These are phyloP conservation scores for Tragelaphus buxtoni DNA, from an alignment of 2,113 vertebrate species.

Conservation along the genomic window DNA sequence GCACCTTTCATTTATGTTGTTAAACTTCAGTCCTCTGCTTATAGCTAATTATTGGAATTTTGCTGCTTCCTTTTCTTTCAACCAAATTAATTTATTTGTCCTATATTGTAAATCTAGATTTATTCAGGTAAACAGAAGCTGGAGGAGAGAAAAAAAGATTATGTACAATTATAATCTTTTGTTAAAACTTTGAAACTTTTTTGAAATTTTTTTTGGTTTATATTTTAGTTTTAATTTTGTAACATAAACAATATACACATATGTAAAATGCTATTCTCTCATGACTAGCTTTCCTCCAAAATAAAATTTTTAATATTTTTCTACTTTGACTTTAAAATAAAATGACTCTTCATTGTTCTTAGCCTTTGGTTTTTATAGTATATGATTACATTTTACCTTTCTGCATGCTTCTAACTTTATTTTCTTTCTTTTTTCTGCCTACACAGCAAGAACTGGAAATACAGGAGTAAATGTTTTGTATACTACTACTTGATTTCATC, in stretches of 20 bases:
- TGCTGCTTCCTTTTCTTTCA: conserved; percentile 9
- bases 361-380: conserved; percentile 46
- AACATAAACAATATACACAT: neutral
- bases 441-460: conserved; percentile 92
- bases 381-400: conserved; percentile 39
- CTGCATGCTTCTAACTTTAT: conserved; percentile 76
- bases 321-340: conserved; percentile 48
- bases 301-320: conserved; percentile 18
- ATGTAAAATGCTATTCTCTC: neutral
- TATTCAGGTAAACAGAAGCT: conserved; percentile 17
- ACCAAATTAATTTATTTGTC: conserved; percentile 16
- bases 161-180: neutral
- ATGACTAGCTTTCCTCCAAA: neutral
- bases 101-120: conserved; percentile 27
- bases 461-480: conserved; percentile 79
- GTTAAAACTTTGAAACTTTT: neutral
- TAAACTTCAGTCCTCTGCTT: conserved; percentile 13
- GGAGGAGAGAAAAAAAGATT: neutral
- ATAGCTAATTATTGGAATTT: conserved; percentile 17
- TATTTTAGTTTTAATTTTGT: conserved; percentile 37
- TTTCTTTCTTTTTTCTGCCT: conserved; percentile 81
- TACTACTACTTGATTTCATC: conserved; percentile 68
- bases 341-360: conserved; percentile 38
- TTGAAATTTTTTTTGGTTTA: neutral
- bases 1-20: neutral